These are phyloP conservation scores for Oophaga pumilio DNA, from an alignment of 2,113 vertebrate species.

Conservation along the genomic window DNA sequence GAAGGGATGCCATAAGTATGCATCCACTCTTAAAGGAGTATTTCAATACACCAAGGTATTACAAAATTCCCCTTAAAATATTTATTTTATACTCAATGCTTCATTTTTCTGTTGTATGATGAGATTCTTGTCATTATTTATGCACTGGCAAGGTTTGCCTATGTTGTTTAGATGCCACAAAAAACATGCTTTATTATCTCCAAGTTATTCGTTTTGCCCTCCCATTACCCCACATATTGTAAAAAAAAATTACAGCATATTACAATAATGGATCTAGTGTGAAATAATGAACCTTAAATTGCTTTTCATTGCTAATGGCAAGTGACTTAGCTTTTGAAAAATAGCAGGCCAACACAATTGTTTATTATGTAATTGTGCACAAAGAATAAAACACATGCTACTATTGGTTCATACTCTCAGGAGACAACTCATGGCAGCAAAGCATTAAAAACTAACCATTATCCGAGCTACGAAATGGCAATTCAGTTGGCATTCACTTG, in stretches of 20 bases:
- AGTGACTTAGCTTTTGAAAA: constrained; percentile 49
- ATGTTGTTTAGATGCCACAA: background rate
- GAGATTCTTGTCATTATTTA: background rate
- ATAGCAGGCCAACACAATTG: constrained; percentile 48
- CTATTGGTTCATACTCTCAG: constrained; percentile 40
- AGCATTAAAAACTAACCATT: constrained; percentile 42
- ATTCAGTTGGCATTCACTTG: constrained; percentile 46
- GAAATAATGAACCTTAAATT: constrained; percentile 54
- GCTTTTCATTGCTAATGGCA: constrained; percentile 39
- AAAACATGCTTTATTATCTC: background rate
- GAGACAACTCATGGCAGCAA: constrained; percentile 43
- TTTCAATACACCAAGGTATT: background rate
- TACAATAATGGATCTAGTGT: constrained; percentile 27
- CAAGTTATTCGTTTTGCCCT: constrained; percentile 9
- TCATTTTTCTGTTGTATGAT: background rate
- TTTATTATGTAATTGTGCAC: constrained; percentile 53
- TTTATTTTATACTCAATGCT: background rate
- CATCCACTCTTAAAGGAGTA: background rate
- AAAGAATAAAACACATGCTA: constrained; percentile 57
- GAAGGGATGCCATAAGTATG: background rate
- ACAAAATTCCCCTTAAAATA: background rate
- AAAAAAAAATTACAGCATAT: constrained; percentile 32
- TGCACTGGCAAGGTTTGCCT: background rate
- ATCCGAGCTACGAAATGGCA: constrained; percentile 49
- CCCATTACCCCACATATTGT: constrained; percentile 30